Base-by-base conservation (phyloP, 1,140 invertebrate species). In the Aphelinus atriplicis region DNA sequence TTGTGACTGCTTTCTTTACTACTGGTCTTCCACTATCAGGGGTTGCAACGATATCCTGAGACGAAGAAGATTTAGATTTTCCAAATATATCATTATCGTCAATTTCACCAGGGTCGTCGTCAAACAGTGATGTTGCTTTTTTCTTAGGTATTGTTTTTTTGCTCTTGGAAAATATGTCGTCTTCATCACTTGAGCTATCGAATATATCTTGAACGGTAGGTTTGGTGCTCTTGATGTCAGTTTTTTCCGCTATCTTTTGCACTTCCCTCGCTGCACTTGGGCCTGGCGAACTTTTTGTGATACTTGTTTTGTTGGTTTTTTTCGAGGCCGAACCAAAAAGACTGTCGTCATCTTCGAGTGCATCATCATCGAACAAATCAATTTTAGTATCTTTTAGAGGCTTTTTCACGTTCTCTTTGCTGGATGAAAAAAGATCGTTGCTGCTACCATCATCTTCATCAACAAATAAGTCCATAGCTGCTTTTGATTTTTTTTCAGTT, bases 181-280 rank as follows among this genome's bases (percentile, higher is more conserved):
- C 85, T 1, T 86, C 85, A 5, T 81, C 81, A 51, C 80, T 84
- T 4, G 85, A 83, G 63, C 85, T 83, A 2, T 81, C 83, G 43
- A 87, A 88, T 53, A 88, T 86, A 64, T 85, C 81, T 9, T 81
- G 83, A 55, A 82, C 60, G 7, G 81, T 82, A n/a, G 84, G 81
- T 62, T 77, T 78, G 50, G 78, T 81, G 66, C 1, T 72, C 26
- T 69, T 64, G 66, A 76, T 1, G 5, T 64, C 7, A 60, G 65
- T 3, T 75, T 80, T 60, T 6, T 63, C 50, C 26, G 7, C n/a
- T 51, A 3, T 9, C 6, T 65, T 73, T 61, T 42, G 7, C 61
- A 56, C 26, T 26, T 26, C 26, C 26, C 26, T 26, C 26, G 5
- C 62, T 46, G n/a, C 63, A 61, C 7, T 26, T 9, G 45, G 6